These are phyloP conservation scores for Andrena trimmerana DNA, from an alignment of 2,888 invertebrate species.

Conservation along the genomic window DNA sequence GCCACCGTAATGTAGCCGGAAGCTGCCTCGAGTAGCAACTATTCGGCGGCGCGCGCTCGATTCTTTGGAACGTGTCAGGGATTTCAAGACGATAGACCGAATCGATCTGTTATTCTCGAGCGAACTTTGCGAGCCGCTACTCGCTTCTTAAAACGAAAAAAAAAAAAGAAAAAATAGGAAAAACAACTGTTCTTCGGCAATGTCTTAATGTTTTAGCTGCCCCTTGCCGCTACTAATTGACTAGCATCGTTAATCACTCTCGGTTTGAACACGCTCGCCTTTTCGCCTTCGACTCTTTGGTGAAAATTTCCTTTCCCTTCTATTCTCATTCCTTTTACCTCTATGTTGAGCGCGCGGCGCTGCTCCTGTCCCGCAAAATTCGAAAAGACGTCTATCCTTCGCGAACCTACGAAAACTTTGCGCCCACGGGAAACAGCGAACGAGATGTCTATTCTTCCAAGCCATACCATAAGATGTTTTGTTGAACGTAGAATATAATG, in stretches of 20 bases:
- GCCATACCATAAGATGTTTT: no score
- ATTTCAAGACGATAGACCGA: conserved; percentile 10
- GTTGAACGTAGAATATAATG: no score
- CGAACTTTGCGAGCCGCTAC: conserved; percentile 17
- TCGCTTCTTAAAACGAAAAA: conserved; percentile 13
- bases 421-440: background rate
- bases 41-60: background rate
- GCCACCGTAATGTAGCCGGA: background rate
- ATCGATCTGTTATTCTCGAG: background rate
- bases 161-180: background rate
- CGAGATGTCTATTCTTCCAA: no score
- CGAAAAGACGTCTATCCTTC: background rate
- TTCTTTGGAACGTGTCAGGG: background rate
- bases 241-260: conserved; percentile 85
- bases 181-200: conserved; percentile 29
- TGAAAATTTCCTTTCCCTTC: conserved; percentile 34
- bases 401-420: background rate
- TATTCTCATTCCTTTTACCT: conserved; percentile 2
- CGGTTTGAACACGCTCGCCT: conserved; percentile 69
- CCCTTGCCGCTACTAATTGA: conserved; percentile 82
- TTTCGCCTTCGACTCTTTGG: conserved; percentile 49
- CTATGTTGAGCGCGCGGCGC: background rate
- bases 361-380: background rate
- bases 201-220: conserved; percentile 66
- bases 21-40: background rate